Percentiles rank a stretch among this genome's conserved stretches.
phyloP scores from a whole-genome alignment of 2,113 vertebrate species.

The Pycnonotus jocosus region DNA sequence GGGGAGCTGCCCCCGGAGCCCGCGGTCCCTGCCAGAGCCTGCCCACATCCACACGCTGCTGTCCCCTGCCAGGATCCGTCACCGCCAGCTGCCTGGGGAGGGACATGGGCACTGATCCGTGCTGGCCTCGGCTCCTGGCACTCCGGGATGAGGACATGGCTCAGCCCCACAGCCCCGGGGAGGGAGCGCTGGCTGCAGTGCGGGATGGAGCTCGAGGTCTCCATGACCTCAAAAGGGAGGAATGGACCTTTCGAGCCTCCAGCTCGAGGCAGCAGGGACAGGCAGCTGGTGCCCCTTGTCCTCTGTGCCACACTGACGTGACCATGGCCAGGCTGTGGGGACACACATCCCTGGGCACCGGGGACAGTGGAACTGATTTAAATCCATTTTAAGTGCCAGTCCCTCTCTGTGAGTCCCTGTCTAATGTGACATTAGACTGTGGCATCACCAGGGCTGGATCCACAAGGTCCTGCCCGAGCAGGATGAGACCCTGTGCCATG shows the following conservation, averaged over 20 bases:
- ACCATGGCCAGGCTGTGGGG: fast-evolving
- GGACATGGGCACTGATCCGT: neutral
- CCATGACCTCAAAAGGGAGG: fast-evolving
- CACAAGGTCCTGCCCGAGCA: fast-evolving
- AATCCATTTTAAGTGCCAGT: neutral
- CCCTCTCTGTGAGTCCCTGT: fast-evolving
- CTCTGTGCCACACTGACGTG: fast-evolving
- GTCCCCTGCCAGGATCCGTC: neutral
- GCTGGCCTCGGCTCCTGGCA: neutral
- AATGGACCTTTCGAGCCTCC: fast-evolving
- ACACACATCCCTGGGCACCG: fast-evolving
- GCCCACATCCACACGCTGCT: neutral
- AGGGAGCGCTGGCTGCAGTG: fast-evolving
- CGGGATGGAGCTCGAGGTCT: neutral
- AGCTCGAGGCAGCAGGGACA: neutral
- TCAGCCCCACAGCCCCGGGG: neutral
- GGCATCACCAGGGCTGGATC: neutral
- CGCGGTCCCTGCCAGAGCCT: neutral
- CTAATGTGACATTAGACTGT: fast-evolving
- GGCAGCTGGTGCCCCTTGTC: neutral
- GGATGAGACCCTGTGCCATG: neutral
- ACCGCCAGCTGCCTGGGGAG: neutral
- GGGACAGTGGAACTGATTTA: neutral
- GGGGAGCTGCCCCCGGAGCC: neutral
- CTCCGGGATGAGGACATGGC: neutral